Percentiles rank a stretch among this genome's conserved stretches.
Evolutionary conservation across 2,797 vertebrate genomes (phyloP).

Genomic region (Chloroceryle amazona): DNA sequence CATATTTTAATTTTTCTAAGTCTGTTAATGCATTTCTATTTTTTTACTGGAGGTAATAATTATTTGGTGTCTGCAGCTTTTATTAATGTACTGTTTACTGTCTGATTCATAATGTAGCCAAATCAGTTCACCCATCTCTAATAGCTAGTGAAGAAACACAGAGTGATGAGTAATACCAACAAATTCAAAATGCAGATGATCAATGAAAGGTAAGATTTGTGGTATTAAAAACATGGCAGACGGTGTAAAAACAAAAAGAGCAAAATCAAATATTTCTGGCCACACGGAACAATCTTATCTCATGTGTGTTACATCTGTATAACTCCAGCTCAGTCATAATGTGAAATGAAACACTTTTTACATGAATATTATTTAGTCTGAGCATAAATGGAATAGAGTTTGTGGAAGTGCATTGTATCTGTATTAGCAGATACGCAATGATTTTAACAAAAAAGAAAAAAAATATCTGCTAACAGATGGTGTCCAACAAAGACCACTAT

Average conservation of each 20-base stretch:
- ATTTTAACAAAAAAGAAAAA: constrained; percentile 46
- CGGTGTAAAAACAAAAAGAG: background rate
- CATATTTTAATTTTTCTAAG: background rate
- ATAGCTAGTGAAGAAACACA: background rate
- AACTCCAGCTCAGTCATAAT: constrained; percentile 30
- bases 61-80: background rate
- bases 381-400: constrained; percentile 53
- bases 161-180: background rate
- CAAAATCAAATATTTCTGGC: background rate
- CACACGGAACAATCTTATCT: constrained; percentile 18
- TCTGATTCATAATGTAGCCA: background rate
- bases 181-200: background rate
- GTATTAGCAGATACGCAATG: constrained; percentile 67
- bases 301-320: background rate
- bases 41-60: background rate
- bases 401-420: constrained; percentile 58
- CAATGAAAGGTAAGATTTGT: background rate
- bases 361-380: constrained; percentile 61
- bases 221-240: background rate
- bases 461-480: constrained; percentile 81
- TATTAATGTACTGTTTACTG: background rate
- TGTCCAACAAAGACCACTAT: constrained; percentile 87
- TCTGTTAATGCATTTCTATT: background rate
- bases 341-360: constrained; percentile 69
- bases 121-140: background rate